Evolutionary conservation across 2,797 vertebrate genomes (phyloP).

Genomic region (Spatula versicolor): DNA sequence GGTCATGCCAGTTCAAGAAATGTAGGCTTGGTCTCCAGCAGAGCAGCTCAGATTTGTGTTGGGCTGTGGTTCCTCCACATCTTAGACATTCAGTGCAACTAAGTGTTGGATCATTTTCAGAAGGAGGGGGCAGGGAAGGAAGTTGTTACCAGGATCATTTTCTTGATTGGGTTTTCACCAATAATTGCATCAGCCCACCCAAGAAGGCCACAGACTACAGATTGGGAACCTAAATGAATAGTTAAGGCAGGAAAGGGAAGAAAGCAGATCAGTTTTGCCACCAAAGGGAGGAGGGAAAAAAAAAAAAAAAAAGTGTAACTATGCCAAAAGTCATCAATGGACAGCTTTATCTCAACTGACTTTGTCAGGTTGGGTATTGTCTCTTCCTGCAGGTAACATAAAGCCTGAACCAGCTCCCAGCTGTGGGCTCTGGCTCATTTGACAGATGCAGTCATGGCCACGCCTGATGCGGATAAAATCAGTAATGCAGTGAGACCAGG

Average conservation of each 20-base stretch:
- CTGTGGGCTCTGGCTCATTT: constrained; percentile 3
- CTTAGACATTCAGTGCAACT: neutral
- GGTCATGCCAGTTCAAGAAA: neutral
- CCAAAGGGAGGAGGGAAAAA: neutral
- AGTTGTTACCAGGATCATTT: neutral
- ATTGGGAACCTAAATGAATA: neutral
- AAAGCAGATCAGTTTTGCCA: constrained; percentile 35
- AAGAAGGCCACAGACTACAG: neutral
- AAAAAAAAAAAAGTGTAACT: neutral
- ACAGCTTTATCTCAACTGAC: neutral
- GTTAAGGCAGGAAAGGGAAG: constrained; percentile 18
- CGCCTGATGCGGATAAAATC: neutral
- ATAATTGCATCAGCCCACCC: neutral
- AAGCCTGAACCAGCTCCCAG: neutral
- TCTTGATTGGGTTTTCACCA: neutral
- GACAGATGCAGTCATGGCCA: neutral
- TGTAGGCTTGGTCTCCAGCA: neutral
- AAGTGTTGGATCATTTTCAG: neutral
- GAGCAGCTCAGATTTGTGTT: neutral
- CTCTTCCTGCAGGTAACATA: neutral
- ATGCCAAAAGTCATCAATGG: neutral
- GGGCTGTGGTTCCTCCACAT: neutral
- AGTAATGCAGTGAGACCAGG: neutral
- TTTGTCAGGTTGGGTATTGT: neutral
- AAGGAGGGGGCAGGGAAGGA: neutral